Conservation (phyloP, 2,797 vertebrate genomes). For the Huso huso region DNA sequence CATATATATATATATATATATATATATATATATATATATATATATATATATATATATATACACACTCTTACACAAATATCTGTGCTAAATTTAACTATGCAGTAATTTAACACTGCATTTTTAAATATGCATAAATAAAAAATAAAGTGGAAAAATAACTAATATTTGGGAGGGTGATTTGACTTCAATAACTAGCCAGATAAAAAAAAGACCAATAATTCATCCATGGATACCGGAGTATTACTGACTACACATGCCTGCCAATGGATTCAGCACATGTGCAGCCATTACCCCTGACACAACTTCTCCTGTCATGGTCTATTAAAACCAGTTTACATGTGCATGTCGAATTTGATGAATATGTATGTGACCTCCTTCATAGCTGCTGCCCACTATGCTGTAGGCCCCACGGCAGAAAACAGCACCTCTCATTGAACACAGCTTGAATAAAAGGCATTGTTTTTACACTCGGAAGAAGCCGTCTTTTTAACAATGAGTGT, state of each 20-base stretch:
- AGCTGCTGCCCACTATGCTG: slow-evolving; percentile 73
- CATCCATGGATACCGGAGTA: no score
- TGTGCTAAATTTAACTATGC: no score
- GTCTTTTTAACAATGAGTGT: slow-evolving; percentile 48
- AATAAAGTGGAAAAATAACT: no score
- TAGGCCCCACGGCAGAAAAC: slow-evolving; percentile 73
- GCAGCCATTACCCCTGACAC: slow-evolving; percentile 65
- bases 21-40: no score
- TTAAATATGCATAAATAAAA: no score
- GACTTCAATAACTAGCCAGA: no score
- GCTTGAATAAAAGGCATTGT: slow-evolving; percentile 74
- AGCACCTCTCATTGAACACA: slow-evolving; percentile 89
- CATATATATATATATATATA: no score
- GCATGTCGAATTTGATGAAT: slow-evolving; percentile 97
- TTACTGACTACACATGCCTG: slow-evolving; percentile 44
- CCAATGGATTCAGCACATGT: slow-evolving; percentile 56
- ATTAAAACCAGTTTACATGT: slow-evolving; percentile 96
- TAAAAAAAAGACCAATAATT: no score
- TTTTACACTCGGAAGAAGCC: slow-evolving; percentile 24
- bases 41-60: no score
- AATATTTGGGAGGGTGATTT: no score
- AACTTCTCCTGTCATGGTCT: slow-evolving; percentile 86
- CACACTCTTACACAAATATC: no score
- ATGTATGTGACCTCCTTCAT: slow-evolving; percentile 98
- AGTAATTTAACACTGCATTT: no score